phyloP scores from a whole-genome alignment of 2,113 vertebrate species.

The Scomber japonicus region DNA sequence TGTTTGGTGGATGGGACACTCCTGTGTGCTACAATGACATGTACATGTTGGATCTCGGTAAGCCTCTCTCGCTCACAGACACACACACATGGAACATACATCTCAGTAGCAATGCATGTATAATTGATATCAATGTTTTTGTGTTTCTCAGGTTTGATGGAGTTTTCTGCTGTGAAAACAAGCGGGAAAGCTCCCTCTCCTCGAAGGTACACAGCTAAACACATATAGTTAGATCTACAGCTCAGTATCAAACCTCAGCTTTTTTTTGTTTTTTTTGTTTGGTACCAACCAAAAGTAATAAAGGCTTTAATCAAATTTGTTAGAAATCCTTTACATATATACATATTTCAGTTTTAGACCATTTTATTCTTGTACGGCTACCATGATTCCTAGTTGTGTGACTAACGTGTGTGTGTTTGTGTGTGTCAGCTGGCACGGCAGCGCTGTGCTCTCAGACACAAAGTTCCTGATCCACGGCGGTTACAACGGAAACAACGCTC shows the following conservation, averaged over 20 bases:
- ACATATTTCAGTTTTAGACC: too few relatives aligned
- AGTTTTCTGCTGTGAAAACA: slow-evolving; percentile 85
- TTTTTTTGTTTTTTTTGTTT: too few relatives aligned
- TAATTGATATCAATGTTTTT: neutral
- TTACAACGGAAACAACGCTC: slow-evolving; percentile 81
- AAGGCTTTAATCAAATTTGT: too few relatives aligned
- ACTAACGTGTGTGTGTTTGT: neutral
- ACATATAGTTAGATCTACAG: neutral
- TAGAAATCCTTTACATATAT: too few relatives aligned
- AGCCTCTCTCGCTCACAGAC: slow-evolving; percentile 39
- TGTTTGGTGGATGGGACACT: slow-evolving; percentile 85
- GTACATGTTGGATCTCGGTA: slow-evolving; percentile 87
- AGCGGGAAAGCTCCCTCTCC: slow-evolving; percentile 83
- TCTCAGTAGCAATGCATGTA: rapidly evolving
- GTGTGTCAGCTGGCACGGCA: slow-evolving; percentile 82
- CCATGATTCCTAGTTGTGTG: neutral
- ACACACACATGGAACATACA: neutral
- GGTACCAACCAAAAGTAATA: too few relatives aligned
- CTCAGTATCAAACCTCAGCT: neutral
- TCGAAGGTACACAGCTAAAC: slow-evolving; percentile 77
- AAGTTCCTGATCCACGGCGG: slow-evolving; percentile 84
- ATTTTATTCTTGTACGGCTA: too few relatives aligned
- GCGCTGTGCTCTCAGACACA: slow-evolving; percentile 76
- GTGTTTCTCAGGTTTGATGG: slow-evolving; percentile 85
- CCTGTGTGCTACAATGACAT: slow-evolving; percentile 87